phyloP scores from a whole-genome alignment of 2,888 invertebrate species.

The Microctonus brassicae region DNA sequence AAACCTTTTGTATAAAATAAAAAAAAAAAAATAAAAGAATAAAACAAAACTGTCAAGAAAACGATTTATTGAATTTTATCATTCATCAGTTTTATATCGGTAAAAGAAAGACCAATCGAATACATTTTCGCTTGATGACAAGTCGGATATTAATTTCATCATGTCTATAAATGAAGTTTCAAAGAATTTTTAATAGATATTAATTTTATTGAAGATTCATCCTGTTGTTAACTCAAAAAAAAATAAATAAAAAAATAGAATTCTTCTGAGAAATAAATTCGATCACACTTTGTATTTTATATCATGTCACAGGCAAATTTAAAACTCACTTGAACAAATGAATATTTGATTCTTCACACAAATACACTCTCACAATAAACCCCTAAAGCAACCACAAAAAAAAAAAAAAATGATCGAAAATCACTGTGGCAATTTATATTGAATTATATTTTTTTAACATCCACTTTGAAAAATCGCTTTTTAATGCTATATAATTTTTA shows the following conservation, averaged over 20 bases:
- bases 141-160: too few species aligned
- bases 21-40: not conserved
- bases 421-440: not conserved
- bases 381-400: constrained; percentile 18
- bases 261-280: constrained; percentile 48
- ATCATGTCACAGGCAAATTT: constrained; percentile 52
- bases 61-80: constrained; percentile 14
- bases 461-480: constrained; percentile 45
- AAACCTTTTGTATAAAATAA: not conserved
- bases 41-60: not conserved
- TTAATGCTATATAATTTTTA: constrained; percentile 47
- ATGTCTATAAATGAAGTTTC: too few species aligned
- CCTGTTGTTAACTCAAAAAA: too few species aligned
- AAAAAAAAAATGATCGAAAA: not conserved
- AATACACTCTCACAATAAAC: not conserved
- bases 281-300: constrained; percentile 54
- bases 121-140: not conserved
- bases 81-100: not conserved
- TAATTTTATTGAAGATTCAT: too few species aligned
- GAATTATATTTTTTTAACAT: not conserved
- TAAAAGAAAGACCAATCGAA: not conserved
- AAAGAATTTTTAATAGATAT: too few species aligned
- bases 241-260: not conserved
- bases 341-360: constrained; percentile 44
- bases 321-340: constrained; percentile 54